These are phyloP conservation scores for Spongia lamella DNA, from an alignment of 37 sponge, comb jelly and placozoan species.

Conservation along the genomic window DNA sequence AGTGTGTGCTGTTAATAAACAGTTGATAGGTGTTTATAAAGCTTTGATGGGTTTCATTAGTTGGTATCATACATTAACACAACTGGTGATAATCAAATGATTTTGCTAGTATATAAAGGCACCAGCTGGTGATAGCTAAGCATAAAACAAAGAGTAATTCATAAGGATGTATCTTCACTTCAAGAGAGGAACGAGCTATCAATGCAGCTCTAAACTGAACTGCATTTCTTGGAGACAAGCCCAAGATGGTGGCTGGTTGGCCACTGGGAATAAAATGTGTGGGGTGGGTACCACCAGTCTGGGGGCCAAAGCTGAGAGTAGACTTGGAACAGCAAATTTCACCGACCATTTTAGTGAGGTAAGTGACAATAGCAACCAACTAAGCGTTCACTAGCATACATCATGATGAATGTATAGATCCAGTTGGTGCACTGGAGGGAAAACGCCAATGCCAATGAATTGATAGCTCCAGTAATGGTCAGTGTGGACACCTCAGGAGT, in stretches of 20 bases:
- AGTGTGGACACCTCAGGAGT: constrained; percentile 55
- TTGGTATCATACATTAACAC: no score
- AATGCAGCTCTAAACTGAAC: no score
- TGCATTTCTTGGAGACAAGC: constrained; percentile 17
- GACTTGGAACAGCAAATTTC: constrained; percentile 42
- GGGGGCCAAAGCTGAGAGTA: constrained; percentile 22
- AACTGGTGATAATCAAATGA: no score
- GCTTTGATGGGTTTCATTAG: no score
- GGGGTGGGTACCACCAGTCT: constrained; percentile 39
- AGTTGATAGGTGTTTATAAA: no score
- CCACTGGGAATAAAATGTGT: constrained; percentile 19
- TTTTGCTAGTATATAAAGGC: no score
- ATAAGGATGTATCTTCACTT: no score
- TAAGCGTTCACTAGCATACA: neutral
- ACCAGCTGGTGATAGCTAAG: no score
- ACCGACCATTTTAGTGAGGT: neutral
- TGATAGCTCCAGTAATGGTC: constrained; percentile 3
- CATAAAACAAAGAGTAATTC: no score
- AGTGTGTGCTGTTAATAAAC: no score
- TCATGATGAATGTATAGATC: constrained; percentile 22
- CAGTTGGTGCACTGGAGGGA: constrained; percentile 36
- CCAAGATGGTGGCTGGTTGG: constrained; percentile 39
- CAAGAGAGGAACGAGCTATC: no score
- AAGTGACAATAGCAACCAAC: neutral
- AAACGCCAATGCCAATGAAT: neutral